Evolutionary conservation across 2,113 vertebrate genomes (phyloP).

Genomic region (Vulpes ferrilata): DNA sequence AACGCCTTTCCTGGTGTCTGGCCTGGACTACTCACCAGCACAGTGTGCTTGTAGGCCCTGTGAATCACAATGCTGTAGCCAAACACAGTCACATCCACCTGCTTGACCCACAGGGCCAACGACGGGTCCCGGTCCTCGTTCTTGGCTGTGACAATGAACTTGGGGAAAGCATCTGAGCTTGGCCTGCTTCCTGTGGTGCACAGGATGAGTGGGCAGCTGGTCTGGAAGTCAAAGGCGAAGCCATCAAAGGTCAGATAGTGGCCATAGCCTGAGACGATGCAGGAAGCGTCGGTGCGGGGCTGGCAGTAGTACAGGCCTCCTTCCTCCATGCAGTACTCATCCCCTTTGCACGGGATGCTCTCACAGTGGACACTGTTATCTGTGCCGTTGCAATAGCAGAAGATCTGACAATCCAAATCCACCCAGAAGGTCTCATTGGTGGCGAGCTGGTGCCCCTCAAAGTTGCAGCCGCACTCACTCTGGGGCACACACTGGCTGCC

Average conservation of each 20-base stretch:
- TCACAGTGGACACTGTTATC: conserved; percentile 97
- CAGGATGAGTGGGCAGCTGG: conserved; percentile 94
- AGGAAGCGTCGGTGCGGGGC: conserved; percentile 93
- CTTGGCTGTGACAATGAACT: conserved; percentile 91
- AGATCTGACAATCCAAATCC: conserved; percentile 95
- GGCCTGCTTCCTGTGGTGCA: conserved; percentile 89
- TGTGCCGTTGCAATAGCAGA: conserved; percentile 97
- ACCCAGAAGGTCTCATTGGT: conserved; percentile 98
- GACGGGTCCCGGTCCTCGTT: conserved; percentile 96
- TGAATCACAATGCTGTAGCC: conserved; percentile 94
- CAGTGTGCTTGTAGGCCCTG: conserved; percentile 96
- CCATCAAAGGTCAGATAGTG: conserved; percentile 96
- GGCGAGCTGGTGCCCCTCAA: conserved; percentile 92
- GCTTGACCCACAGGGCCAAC: conserved; percentile 96
- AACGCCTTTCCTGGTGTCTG: background rate
- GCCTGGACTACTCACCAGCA: conserved; percentile 90
- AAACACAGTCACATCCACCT: conserved; percentile 94
- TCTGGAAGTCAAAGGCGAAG: conserved; percentile 96
- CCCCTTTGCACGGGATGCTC: conserved; percentile 90
- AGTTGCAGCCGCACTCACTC: conserved; percentile 94
- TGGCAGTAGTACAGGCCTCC: conserved; percentile 93
- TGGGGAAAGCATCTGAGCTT: conserved; percentile 85
- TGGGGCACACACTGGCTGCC: conserved; percentile 91
- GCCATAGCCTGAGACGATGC: conserved; percentile 94
- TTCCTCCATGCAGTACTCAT: conserved; percentile 95